phyloP scores from a whole-genome alignment of 2,797 vertebrate species.

The Mormyrus hasselquistii region DNA sequence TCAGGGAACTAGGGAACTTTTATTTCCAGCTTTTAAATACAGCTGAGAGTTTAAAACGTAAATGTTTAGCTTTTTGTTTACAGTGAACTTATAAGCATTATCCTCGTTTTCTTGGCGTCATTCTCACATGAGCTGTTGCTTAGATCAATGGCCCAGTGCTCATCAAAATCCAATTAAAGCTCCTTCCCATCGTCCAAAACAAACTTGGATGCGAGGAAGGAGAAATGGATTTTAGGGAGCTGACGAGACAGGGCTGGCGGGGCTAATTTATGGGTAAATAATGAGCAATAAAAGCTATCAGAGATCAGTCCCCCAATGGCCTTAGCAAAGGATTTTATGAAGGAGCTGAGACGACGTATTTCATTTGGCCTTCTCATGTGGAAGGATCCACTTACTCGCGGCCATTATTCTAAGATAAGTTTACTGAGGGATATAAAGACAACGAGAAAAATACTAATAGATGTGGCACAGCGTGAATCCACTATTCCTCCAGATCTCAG shows the following conservation, averaged over 20 bases:
- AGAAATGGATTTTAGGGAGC: not conserved
- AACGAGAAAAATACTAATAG: not conserved
- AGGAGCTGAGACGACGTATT: not conserved
- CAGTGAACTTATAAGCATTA: conserved; percentile 25
- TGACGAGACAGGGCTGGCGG: not conserved
- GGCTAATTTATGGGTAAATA: conserved; percentile 1
- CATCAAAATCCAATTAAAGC: conserved; percentile 51
- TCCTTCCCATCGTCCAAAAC: conserved; percentile 47
- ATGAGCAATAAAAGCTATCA: not conserved
- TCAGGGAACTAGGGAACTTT: not conserved
- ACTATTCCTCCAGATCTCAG: not conserved
- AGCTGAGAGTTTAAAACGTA: not conserved
- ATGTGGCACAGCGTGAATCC: not conserved
- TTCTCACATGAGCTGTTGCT: not conserved
- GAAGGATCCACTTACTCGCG: not conserved
- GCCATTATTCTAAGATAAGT: not conserved
- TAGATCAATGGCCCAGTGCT: conserved; percentile 44
- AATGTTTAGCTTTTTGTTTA: not conserved
- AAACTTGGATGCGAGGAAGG: conserved; percentile 34
- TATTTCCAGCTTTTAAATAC: not conserved
- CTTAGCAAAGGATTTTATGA: not conserved
- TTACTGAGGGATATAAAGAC: not conserved
- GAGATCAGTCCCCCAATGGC: not conserved
- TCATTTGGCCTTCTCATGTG: not conserved
- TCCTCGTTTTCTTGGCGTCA: conserved; percentile 30